Conservation (phyloP, 2,888 invertebrate genomes). For the Synergus umbraculus region DNA sequence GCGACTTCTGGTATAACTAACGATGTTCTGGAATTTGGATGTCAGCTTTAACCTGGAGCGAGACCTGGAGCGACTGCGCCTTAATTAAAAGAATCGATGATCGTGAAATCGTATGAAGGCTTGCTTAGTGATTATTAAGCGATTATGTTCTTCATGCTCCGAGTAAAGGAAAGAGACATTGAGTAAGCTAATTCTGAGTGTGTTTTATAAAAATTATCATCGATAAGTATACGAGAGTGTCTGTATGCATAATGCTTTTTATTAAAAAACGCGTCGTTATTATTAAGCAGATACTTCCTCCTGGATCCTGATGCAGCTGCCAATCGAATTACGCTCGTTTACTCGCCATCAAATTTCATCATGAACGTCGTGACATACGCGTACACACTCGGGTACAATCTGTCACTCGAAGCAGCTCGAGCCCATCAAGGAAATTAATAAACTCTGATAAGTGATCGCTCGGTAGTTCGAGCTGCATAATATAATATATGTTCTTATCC, state of each 20-base stretch:
- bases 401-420: constrained; percentile 28
- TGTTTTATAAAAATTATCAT: not conserved
- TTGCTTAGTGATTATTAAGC: not conserved
- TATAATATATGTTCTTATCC: not conserved
- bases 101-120: not conserved
- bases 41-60: not conserved
- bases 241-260: not conserved
- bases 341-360: constrained; percentile 11
- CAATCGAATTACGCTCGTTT: constrained; percentile 32
- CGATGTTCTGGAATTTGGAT: not conserved
- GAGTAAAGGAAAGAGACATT: not conserved
- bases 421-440: constrained; percentile 35
- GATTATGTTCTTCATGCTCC: not conserved
- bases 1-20: not conserved
- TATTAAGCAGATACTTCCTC: constrained; percentile 15
- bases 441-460: constrained; percentile 33
- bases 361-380: constrained; percentile 27
- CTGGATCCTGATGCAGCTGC: constrained; percentile 17
- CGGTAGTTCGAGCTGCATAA: not conserved
- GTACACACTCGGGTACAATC: constrained; percentile 32
- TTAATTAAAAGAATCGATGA: constrained; percentile 9
- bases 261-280: constrained; percentile 16
- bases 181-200: not conserved
- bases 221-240: not conserved
- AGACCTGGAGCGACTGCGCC: not conserved